These are phyloP conservation scores for Anarsia innoxiella DNA, from an alignment of 2,888 invertebrate genomes.

Conservation along the genomic window DNA sequence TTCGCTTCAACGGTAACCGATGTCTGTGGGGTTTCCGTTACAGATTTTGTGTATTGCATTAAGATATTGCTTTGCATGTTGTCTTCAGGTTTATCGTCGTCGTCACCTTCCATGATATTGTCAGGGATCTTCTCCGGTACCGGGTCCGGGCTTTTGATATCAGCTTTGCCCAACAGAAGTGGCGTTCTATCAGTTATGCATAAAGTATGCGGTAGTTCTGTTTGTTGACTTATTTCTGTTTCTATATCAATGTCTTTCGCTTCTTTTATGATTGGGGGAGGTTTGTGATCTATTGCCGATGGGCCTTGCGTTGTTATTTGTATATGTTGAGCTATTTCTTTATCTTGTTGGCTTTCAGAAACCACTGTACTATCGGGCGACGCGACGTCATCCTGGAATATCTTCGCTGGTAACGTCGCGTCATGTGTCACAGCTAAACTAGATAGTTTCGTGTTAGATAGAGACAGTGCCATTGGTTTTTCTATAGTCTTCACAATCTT, in stretches of 20 bases:
- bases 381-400: conserved; percentile 79
- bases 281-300: conserved; percentile 36
- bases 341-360: conserved; percentile 38
- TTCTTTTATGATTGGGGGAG: conserved; percentile 34
- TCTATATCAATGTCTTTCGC: conserved; percentile 66
- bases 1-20: conserved; percentile 32
- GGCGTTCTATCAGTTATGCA: conserved; percentile 57
- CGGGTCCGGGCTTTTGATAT: conserved; percentile 68
- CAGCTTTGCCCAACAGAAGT: conserved; percentile 59
- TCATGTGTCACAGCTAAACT: conserved; percentile 75
- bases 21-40: conserved; percentile 36
- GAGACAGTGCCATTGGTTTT: conserved; percentile 67
- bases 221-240: conserved; percentile 67
- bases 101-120: conserved; percentile 66
- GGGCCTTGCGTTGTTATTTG: conserved; percentile 30
- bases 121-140: conserved; percentile 71
- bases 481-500: conserved; percentile 70
- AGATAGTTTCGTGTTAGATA: conserved; percentile 71
- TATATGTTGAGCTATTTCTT: conserved; percentile 37
- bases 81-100: conserved; percentile 65
- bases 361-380: conserved; percentile 73
- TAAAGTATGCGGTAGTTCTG: conserved; percentile 60
- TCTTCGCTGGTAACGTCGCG: conserved; percentile 77
- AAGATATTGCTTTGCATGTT: conserved; percentile 44
- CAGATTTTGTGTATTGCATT: conserved; percentile 46